Conservation (phyloP, 1,140 invertebrate species). For the Agrilus planipennis region DNA sequence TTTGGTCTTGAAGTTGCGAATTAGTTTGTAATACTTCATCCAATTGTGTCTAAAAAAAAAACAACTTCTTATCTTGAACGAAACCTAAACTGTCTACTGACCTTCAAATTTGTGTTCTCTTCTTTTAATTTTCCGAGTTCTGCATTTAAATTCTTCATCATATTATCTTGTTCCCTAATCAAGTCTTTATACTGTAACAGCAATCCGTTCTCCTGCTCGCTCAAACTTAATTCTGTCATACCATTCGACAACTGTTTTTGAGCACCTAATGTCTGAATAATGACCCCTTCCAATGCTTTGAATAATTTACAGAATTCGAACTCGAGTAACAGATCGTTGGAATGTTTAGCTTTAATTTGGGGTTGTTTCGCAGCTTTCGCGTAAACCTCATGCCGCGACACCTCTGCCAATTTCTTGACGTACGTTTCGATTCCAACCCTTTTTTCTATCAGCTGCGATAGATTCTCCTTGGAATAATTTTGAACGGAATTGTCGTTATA, state of each 20-base stretch:
- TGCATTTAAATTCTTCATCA: slow-evolving; percentile 52
- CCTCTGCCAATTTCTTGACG: slow-evolving; percentile 72
- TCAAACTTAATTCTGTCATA: slow-evolving; percentile 39
- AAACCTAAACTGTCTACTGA: slow-evolving; percentile 6
- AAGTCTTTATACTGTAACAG: slow-evolving; percentile 77
- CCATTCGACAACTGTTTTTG: slow-evolving; percentile 36
- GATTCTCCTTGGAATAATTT: slow-evolving; percentile 66
- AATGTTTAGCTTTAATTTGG: slow-evolving; percentile 63
- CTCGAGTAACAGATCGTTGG: slow-evolving; percentile 79
- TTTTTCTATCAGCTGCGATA: slow-evolving; percentile 79
- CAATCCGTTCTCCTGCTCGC: slow-evolving; percentile 46
- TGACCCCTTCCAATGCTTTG: slow-evolving; percentile 56
- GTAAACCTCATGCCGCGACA: slow-evolving; percentile 84
- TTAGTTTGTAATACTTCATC: slow-evolving; percentile 59
- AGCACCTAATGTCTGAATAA: slow-evolving; percentile 45
- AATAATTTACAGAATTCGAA: slow-evolving; percentile 90
- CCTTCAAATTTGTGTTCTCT: slow-evolving; percentile 43
- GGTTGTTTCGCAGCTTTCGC: slow-evolving; percentile 86
- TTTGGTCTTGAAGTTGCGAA: slow-evolving; percentile 75
- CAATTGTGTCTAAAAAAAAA: slow-evolving; percentile 44
- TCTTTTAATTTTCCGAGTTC: slow-evolving; percentile 39
- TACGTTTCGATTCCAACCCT: slow-evolving; percentile 87
- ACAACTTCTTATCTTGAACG: slow-evolving; percentile 44
- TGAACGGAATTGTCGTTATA: slow-evolving; percentile 83
- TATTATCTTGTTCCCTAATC: slow-evolving; percentile 74